Evolutionary conservation across 2,113 vertebrate species (phyloP).

Genomic region (Dissostichus mawsoni): DNA sequence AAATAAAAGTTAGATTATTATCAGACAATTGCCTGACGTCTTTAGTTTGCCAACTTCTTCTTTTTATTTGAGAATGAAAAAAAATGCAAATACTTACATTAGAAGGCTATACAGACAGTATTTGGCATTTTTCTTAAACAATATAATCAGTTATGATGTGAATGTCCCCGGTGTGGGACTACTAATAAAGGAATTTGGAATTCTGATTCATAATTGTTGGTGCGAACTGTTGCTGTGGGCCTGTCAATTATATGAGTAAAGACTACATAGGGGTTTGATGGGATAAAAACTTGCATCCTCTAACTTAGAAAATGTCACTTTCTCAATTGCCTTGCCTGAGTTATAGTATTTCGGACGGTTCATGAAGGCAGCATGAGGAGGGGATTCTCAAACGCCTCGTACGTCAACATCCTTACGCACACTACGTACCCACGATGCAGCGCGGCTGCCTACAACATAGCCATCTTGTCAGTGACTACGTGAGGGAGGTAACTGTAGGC

Average conservation of each 20-base stretch:
- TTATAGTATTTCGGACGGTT: background rate
- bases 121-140: background rate
- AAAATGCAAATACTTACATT: background rate
- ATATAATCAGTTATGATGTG: background rate
- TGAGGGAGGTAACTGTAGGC: constrained; percentile 63
- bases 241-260: no score
- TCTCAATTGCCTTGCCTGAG: background rate
- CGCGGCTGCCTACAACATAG: constrained; percentile 78
- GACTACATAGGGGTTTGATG: background rate
- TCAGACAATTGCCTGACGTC: background rate
- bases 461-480: constrained; percentile 79
- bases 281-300: background rate
- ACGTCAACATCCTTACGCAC: constrained; percentile 58
- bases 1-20: background rate
- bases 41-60: background rate
- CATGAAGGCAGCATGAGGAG: constrained; percentile 44
- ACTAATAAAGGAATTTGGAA: no score
- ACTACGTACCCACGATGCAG: constrained; percentile 75
- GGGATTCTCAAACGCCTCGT: constrained; percentile 54
- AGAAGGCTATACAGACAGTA: background rate
- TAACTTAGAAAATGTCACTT: background rate
- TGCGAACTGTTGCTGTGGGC: no score
- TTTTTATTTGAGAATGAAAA: background rate
- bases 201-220: background rate
- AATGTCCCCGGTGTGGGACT: no score